Evolutionary conservation across 2,888 invertebrate genomes (phyloP).

Genomic region (Pardosa pseudoannulata): DNA sequence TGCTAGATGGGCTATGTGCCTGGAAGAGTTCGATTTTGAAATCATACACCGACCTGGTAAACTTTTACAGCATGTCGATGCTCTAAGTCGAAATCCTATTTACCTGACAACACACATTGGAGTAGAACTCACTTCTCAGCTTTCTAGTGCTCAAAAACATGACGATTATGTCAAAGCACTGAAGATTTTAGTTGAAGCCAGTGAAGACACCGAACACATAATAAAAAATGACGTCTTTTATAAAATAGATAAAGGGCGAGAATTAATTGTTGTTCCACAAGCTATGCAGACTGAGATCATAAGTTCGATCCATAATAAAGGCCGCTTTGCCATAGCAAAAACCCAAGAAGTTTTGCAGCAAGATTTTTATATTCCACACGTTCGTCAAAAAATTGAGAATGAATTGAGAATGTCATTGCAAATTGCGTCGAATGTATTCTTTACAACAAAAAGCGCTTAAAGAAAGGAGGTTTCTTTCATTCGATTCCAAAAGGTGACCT

Average conservation of each 20-base stretch:
- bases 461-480: neutral
- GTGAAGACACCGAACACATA: neutral
- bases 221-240: neutral
- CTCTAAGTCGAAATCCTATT: constrained; percentile 5
- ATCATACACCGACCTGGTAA: constrained; percentile 10
- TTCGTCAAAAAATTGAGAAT: neutral
- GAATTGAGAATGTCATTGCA: neutral
- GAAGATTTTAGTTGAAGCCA: neutral
- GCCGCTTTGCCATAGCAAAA: neutral
- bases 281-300: too few species aligned
- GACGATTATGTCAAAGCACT: neutral
- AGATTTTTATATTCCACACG: neutral
- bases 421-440: neutral
- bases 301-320: neutral
- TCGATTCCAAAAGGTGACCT: neutral
- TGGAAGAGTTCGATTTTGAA: constrained; percentile 39
- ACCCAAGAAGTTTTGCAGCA: neutral
- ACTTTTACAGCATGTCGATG: constrained; percentile 29
- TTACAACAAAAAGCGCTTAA: neutral
- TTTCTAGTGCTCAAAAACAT: neutral
- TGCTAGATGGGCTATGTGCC: neutral
- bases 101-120: neutral
- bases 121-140: neutral
- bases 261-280: neutral
- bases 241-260: neutral